Evolutionary conservation across 1,140 invertebrate genomes (phyloP), one percentile per base, ranked within the genome.

Genomic region (Drosophila sturtevanti): DNA sequence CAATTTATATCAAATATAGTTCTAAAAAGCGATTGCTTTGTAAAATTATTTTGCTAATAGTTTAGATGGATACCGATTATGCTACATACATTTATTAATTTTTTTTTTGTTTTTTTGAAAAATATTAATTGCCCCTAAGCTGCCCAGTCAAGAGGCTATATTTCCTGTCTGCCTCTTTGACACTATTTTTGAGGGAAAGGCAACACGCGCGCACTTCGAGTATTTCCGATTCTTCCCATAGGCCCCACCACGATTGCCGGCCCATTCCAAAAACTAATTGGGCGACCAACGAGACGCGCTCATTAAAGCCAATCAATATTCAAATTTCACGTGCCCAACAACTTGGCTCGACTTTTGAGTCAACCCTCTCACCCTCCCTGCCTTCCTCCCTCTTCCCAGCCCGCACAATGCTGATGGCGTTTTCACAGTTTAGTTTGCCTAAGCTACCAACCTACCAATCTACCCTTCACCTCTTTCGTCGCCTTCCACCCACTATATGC

Each of bases 251-350:
- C n/a, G n/a, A 31, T 31, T 31, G 27, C 2, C 27, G 1, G 27
- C 11, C 34, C 35, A 16, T 22, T 21, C 31, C 9, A 38, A 38
- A 48, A 63, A 72, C 79, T 85, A 85, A 87, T 85, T 85, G 82
- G 62, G 78, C 74, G 78, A 71, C 67, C 82, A 69, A 72, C 72
- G 72, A 76, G 72, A 74, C 18, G 56, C 56, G 66, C 84, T 87
- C 84, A 87, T 87, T 87, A 87, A 79, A 87, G 63, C 75, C 82
- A 87, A 87, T 87, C 82, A 87, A 87, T 87, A 87, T 86, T 86
- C 82, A 86, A 86, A 86, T 86, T 82, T 87, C 55, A 74, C 41
- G 24, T 70, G 73, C 61, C 54, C 54, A 56, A 56, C 54, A 27
- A 56, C 66, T 55, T n/a, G 27, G n/a, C 41, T 37, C 51, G 41